A percentile compares a stretch with the other conserved stretches of the same genome.
phyloP scores from a whole-genome alignment of 2,888 invertebrate genomes.

The Acanthosepion pharaonis region DNA sequence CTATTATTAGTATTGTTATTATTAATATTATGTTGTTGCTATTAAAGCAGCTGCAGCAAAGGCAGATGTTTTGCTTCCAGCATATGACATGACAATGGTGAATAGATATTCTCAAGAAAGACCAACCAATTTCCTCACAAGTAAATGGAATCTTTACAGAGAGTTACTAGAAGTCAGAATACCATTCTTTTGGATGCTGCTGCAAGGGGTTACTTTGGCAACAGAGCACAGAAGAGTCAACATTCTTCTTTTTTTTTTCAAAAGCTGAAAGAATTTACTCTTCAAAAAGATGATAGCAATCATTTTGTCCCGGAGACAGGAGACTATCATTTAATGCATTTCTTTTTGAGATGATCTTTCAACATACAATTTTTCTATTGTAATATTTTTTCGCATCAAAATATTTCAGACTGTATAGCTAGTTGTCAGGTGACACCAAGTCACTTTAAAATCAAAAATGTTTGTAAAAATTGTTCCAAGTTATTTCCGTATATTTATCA shows the following conservation, averaged over 20 bases:
- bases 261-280: background rate
- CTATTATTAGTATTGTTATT: no score
- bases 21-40: background rate
- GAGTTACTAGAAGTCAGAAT: background rate
- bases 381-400: background rate
- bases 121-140: background rate
- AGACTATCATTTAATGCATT: background rate
- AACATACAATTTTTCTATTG: background rate
- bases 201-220: background rate
- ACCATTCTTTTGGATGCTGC: background rate
- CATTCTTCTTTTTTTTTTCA: background rate
- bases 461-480: background rate
- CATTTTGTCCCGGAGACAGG: background rate
- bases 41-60: background rate
- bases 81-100: background rate
- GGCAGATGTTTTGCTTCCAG: no score
- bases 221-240: background rate
- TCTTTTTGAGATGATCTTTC: background rate
- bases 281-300: conserved; percentile 33
- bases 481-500: background rate
- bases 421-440: background rate
- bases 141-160: background rate
- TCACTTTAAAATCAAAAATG: no score
- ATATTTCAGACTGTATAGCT: background rate
- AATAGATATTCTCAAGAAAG: background rate